phyloP scores from a whole-genome alignment of 2,113 vertebrate genomes.

The Xenopus borealis region DNA sequence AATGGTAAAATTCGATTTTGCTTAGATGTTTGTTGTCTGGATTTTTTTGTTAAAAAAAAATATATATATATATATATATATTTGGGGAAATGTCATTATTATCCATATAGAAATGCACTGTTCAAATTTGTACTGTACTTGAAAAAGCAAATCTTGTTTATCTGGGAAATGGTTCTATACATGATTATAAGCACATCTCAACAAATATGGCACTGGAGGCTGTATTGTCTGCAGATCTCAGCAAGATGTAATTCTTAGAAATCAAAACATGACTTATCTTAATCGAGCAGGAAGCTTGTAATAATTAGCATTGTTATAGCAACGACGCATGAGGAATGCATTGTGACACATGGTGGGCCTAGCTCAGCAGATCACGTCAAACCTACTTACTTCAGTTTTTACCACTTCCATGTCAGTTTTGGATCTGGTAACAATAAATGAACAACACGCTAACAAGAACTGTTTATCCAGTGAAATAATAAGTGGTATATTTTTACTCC shows the following conservation, averaged over 20 bases:
- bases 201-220: background rate
- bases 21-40: too few species aligned
- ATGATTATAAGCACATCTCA: background rate
- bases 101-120: too few species aligned
- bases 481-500: too few species aligned
- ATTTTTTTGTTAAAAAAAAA: too few species aligned
- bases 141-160: background rate
- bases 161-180: background rate
- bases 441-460: background rate
- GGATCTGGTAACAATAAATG: conserved; percentile 10
- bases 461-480: background rate
- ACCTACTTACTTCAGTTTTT: conserved; percentile 44
- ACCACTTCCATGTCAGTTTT: background rate
- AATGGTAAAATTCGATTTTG: too few species aligned
- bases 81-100: too few species aligned
- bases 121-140: too few species aligned
- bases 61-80: too few species aligned
- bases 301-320: conserved; percentile 28
- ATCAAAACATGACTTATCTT: conserved; percentile 10
- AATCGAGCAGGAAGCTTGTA: conserved; percentile 17
- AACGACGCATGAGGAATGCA: conserved; percentile 18
- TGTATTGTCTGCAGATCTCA: background rate
- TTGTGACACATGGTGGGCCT: conserved; percentile 30
- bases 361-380: conserved; percentile 45
- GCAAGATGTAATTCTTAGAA: conserved; percentile 24